phyloP scores from a whole-genome alignment of 2,888 invertebrate genomes.

The Monochamus alternatus region DNA sequence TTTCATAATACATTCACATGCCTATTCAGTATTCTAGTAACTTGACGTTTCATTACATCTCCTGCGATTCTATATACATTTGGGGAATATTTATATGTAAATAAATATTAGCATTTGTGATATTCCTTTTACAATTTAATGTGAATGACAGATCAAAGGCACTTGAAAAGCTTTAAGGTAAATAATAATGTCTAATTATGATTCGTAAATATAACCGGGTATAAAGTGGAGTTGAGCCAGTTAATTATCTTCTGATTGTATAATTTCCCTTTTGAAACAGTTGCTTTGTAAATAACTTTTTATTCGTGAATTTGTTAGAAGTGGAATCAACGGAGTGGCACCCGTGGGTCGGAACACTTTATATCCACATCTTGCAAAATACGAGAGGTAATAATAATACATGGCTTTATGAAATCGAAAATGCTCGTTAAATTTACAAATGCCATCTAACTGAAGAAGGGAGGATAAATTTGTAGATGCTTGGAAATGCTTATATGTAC shows the following conservation, averaged over 20 bases:
- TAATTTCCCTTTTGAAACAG: conserved; percentile 10
- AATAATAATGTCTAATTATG: conserved; percentile 10
- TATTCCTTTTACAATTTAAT: conserved; percentile 5
- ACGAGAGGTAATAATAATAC: too few relatives aligned
- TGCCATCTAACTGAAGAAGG: too few relatives aligned
- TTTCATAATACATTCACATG: too few relatives aligned
- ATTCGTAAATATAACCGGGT: conserved; percentile 6
- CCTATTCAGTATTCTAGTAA: background rate
- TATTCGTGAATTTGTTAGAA: background rate
- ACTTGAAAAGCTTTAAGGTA: conserved; percentile 3
- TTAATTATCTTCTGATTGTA: conserved; percentile 12
- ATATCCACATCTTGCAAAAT: too few relatives aligned
- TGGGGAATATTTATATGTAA: conserved; percentile 3
- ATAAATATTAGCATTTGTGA: conserved; percentile 7
- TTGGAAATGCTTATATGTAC: too few relatives aligned
- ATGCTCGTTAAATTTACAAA: too few relatives aligned
- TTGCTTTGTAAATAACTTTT: conserved; percentile 1
- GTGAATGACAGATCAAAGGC: conserved; percentile 12
- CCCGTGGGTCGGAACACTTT: too few relatives aligned
- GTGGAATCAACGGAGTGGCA: background rate
- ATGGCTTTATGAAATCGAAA: too few relatives aligned
- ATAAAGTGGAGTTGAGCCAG: conserved; percentile 10
- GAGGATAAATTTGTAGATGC: too few relatives aligned
- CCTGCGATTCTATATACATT: background rate
- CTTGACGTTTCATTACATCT: background rate